phyloP scores from a whole-genome alignment of 1,140 invertebrate species.

The Halotydeus destructor region DNA sequence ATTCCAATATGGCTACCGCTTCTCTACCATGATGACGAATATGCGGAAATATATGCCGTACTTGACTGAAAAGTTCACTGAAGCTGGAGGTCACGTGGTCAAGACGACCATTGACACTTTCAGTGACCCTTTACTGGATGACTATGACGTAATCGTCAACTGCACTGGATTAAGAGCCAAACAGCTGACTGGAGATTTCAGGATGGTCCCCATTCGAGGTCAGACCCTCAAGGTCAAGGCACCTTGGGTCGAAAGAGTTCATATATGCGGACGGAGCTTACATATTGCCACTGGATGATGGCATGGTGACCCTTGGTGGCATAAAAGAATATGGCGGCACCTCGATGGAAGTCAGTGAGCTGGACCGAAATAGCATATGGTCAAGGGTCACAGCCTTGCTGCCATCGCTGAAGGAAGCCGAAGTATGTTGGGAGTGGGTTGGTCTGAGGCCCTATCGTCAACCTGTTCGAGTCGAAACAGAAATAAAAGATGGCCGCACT shows the following conservation, averaged over 20 bases:
- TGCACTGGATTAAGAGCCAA: slow-evolving; percentile 56
- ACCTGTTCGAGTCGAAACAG: slow-evolving; percentile 46
- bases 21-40: slow-evolving; percentile 50
- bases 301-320: slow-evolving; percentile 51
- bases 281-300: slow-evolving; percentile 46
- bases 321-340: slow-evolving; percentile 55
- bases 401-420: slow-evolving; percentile 35
- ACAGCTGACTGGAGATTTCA: slow-evolving; percentile 46
- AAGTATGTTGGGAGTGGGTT: slow-evolving; percentile 37
- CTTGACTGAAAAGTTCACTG: slow-evolving; percentile 25
- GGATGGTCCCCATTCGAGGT: slow-evolving; percentile 61
- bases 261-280: slow-evolving; percentile 68
- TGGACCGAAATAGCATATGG: slow-evolving; percentile 48
- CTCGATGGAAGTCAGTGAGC: slow-evolving; percentile 38
- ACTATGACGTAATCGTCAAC: slow-evolving; percentile 64
- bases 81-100: slow-evolving; percentile 33
- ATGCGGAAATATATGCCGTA: slow-evolving; percentile 42
- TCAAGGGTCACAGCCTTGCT: slow-evolving; percentile 45
- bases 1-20: slow-evolving; percentile 39
- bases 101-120: slow-evolving; percentile 36
- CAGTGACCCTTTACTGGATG: slow-evolving; percentile 13
- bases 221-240: slow-evolving; percentile 44
- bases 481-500: not conserved
- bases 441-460: slow-evolving; percentile 54
- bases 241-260: slow-evolving; percentile 70